Percentiles rank a stretch among this genome's conserved stretches.
Evolutionary conservation across 2,113 vertebrate species (phyloP).

Genomic region (Promerops cafer): DNA sequence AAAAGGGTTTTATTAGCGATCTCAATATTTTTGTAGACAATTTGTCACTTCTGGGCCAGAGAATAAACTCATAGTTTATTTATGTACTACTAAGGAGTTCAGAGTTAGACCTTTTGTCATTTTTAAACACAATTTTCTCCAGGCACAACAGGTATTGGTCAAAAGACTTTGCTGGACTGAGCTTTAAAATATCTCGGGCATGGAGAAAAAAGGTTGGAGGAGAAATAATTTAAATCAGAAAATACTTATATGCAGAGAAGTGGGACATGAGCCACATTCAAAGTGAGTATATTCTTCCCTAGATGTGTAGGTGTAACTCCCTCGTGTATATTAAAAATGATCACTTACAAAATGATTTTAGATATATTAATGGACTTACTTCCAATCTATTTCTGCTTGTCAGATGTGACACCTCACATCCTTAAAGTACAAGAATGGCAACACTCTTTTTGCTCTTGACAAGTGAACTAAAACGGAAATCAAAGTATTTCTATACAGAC

Average conservation of each 20-base stretch:
- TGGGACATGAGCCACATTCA: constrained; percentile 18
- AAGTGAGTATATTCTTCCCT: not conserved
- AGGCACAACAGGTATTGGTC: not conserved
- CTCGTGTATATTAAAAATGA: constrained; percentile 53
- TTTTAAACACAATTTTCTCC: not conserved
- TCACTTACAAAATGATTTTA: constrained; percentile 53
- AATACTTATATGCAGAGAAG: not conserved
- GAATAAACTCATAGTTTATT: not conserved
- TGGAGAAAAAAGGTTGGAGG: not conserved
- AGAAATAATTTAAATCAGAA: constrained; percentile 8
- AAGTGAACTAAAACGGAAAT: constrained; percentile 48
- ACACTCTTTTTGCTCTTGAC: constrained; percentile 44
- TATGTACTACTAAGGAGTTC: not conserved
- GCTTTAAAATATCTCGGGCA: not conserved
- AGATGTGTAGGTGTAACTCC: constrained; percentile 52
- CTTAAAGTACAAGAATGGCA: constrained; percentile 41
- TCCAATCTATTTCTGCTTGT: constrained; percentile 58
- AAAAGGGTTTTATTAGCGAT: not conserved
- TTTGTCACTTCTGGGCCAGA: not conserved
- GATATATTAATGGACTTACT: constrained; percentile 61
- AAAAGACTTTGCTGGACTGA: not conserved
- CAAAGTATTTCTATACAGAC: not conserved
- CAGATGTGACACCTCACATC: constrained; percentile 58
- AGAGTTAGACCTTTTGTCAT: not conserved
- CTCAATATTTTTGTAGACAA: not conserved